Percentiles rank a stretch among this genome's conserved stretches.
phyloP scores from a whole-genome alignment of 2,797 vertebrate genomes.

The Rachycentron canadum region DNA sequence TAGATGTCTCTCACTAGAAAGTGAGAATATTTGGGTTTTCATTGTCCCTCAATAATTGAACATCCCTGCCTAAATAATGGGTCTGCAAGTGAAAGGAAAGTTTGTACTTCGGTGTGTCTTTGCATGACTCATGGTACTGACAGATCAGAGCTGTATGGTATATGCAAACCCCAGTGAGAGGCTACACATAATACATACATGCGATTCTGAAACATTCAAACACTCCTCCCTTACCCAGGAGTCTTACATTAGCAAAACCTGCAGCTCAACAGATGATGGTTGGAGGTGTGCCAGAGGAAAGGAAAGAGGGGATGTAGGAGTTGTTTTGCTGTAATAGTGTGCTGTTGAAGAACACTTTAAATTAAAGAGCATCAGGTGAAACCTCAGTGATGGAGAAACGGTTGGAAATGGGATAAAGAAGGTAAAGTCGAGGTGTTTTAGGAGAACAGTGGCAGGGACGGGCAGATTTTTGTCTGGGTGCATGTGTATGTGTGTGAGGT shows the following conservation, averaged over 20 bases:
- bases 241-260: constrained; percentile 43
- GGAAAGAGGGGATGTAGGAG: constrained; percentile 26
- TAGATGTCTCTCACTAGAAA: neutral
- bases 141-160: neutral
- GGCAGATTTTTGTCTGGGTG: constrained; percentile 47
- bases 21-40: neutral
- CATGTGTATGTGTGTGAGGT: constrained; percentile 1
- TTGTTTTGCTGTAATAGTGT: constrained; percentile 38
- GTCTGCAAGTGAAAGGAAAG: constrained; percentile 6
- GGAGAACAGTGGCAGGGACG: constrained; percentile 36
- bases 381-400: constrained; percentile 31
- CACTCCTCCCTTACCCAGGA: constrained; percentile 15
- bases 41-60: neutral
- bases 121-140: constrained; percentile 16
- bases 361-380: constrained; percentile 40
- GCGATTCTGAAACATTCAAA: constrained; percentile 29
- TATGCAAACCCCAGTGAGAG: constrained; percentile 27
- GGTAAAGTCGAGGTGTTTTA: constrained; percentile 64
- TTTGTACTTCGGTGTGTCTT: constrained; percentile 18
- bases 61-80: neutral
- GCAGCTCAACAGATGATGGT: constrained; percentile 63
- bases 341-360: constrained; percentile 30
- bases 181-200: constrained; percentile 26
- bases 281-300: constrained; percentile 36
- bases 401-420: constrained; percentile 58